Percentiles rank a stretch among this genome's conserved stretches.
These are phyloP conservation scores for Ellobium chinense DNA, from an alignment of 2,888 invertebrate species.

Conservation along the genomic window DNA sequence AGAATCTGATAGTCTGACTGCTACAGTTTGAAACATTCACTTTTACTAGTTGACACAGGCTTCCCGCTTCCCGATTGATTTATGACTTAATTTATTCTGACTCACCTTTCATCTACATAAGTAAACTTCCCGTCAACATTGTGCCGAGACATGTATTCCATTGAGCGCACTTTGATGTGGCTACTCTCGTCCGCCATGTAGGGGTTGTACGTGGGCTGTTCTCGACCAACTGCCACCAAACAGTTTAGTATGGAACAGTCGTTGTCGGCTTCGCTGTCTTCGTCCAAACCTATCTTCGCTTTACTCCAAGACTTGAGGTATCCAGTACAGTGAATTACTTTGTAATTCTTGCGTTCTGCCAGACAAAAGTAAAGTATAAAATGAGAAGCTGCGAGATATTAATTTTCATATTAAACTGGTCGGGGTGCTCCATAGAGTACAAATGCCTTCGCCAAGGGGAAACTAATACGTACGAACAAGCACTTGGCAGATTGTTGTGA, in stretches of 20 bases:
- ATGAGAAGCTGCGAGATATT: no score
- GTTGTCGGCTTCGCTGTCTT: slow-evolving; percentile 83
- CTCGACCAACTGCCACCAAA: slow-evolving; percentile 91
- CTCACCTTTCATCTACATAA: slow-evolving; percentile 93
- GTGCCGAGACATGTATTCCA: slow-evolving; percentile 88
- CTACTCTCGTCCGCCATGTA: slow-evolving; percentile 77
- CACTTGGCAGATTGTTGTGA: no score
- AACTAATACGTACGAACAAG: no score
- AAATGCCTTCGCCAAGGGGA: no score
- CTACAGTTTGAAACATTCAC: no score
- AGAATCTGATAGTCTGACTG: background rate
- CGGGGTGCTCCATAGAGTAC: no score
- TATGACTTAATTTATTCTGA: background rate
- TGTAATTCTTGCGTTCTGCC: slow-evolving; percentile 88
- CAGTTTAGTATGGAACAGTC: slow-evolving; percentile 88
- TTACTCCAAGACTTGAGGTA: slow-evolving; percentile 95
- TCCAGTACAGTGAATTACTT: slow-evolving; percentile 94
- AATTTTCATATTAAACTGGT: no score
- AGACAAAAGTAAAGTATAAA: background rate
- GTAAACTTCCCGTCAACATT: slow-evolving; percentile 94
- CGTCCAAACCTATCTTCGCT: slow-evolving; percentile 86
- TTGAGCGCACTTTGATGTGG: slow-evolving; percentile 64
- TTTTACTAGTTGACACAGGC: background rate
- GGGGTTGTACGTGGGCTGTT: slow-evolving; percentile 83
- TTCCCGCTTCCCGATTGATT: background rate